A percentile compares a stretch with the other conserved stretches of the same genome.
Evolutionary conservation across 2,888 invertebrate species (phyloP).

Genomic region (Trichacis sp.): DNA sequence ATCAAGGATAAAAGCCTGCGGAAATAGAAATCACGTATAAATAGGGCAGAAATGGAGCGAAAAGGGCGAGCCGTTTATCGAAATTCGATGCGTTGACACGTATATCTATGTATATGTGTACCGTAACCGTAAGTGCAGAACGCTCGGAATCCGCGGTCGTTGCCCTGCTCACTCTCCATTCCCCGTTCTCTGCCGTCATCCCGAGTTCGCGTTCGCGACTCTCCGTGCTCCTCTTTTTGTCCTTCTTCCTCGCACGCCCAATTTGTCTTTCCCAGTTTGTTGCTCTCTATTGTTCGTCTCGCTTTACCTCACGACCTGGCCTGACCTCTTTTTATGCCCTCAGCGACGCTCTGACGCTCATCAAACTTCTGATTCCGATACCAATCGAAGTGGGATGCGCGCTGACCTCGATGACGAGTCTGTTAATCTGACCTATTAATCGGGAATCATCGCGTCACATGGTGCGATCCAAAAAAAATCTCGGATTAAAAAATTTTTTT

Average conservation of each 20-base stretch:
- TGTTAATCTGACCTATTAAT: slow-evolving; percentile 37
- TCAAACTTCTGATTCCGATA: slow-evolving; percentile 37
- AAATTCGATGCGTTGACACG: neutral
- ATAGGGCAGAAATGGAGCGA: neutral
- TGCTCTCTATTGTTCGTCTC: slow-evolving; percentile 11
- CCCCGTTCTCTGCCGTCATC: too few species aligned
- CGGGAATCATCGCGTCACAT: slow-evolving; percentile 20
- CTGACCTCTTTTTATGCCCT: slow-evolving; percentile 34
- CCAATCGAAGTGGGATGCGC: slow-evolving; percentile 27
- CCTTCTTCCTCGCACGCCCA: too few species aligned
- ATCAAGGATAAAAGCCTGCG: too few species aligned
- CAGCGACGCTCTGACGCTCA: slow-evolving; percentile 25
- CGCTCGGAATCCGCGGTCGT: slow-evolving; percentile 38
- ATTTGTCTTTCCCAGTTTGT: too few species aligned
- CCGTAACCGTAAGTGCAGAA: slow-evolving; percentile 19
- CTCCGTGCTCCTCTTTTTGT: too few species aligned
- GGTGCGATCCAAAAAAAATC: slow-evolving; percentile 7
- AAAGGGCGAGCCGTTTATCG: neutral
- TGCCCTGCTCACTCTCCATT: slow-evolving; percentile 26
- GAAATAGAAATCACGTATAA: too few species aligned
- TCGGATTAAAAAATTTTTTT: neutral
- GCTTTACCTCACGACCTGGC: slow-evolving; percentile 17
- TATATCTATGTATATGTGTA: too few species aligned
- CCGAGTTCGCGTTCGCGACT: too few species aligned
- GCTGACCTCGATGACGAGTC: slow-evolving; percentile 36